phyloP scores from a whole-genome alignment of 2,113 vertebrate genomes.

The Amblyornis subalaris region DNA sequence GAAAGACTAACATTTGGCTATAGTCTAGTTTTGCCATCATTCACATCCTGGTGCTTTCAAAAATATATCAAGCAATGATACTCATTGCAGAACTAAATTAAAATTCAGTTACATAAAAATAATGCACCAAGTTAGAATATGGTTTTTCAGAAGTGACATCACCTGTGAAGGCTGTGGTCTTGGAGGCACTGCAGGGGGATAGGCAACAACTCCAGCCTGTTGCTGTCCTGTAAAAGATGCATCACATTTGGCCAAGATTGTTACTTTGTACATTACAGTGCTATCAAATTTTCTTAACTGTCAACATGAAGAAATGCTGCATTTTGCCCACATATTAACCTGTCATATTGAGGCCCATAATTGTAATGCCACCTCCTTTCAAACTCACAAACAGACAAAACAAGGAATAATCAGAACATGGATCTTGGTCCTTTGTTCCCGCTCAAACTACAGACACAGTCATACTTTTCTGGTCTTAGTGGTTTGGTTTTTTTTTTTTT shows the following conservation, averaged over 20 bases:
- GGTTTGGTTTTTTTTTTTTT: background rate
- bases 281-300: background rate
- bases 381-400: background rate
- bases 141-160: background rate
- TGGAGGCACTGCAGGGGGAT: slow-evolving; percentile 95
- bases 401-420: background rate
- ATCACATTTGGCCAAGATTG: background rate
- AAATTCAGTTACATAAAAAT: background rate
- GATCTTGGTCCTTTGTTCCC: background rate
- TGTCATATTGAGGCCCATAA: background rate
- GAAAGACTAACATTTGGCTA: background rate
- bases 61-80: background rate
- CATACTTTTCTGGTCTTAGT: background rate
- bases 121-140: background rate
- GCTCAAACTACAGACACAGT: background rate
- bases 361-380: background rate
- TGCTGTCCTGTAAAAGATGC: slow-evolving; percentile 75
- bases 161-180: slow-evolving; percentile 94
- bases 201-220: slow-evolving; percentile 83
- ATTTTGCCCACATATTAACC: background rate
- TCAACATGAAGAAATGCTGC: background rate
- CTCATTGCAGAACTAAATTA: background rate
- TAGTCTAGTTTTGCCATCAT: background rate
- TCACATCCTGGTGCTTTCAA: background rate
- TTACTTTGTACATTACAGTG: background rate